Evolutionary conservation across 2,888 invertebrate genomes (phyloP).

Genomic region (Dione juno): DNA sequence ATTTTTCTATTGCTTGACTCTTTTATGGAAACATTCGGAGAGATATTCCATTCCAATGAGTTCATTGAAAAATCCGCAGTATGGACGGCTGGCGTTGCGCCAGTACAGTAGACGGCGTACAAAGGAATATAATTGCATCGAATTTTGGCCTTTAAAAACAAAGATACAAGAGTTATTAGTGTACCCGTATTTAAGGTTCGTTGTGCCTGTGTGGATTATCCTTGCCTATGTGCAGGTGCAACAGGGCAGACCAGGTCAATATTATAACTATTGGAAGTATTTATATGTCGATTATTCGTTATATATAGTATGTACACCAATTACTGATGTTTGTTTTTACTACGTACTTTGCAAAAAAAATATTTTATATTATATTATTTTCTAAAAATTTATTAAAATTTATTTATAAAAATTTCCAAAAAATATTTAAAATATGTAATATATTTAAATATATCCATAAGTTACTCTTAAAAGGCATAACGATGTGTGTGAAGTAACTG

Average conservation of each 20-base stretch:
- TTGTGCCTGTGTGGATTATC: constrained; percentile 65
- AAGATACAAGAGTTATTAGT: constrained; percentile 24
- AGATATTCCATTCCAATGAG: constrained; percentile 80
- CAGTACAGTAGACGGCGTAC: constrained; percentile 56
- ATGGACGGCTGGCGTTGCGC: constrained; percentile 75
- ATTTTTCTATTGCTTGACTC: constrained; percentile 74
- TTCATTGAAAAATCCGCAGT: constrained; percentile 83
- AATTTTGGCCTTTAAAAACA: constrained; percentile 37
- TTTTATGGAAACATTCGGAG: constrained; percentile 78
- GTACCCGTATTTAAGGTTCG: constrained; percentile 33
- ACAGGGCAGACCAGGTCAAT: constrained; percentile 47
- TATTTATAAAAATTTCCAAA: too few relatives aligned
- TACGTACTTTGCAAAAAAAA: too few relatives aligned
- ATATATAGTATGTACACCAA: constrained; percentile 27
- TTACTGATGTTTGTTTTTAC: constrained; percentile 16
- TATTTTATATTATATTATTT: too few relatives aligned
- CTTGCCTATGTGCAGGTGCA: constrained; percentile 73
- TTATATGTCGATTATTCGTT: constrained; percentile 32
- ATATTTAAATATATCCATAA: not conserved
- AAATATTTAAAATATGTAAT: too few relatives aligned
- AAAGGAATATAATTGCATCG: constrained; percentile 30
- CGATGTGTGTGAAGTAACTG: not conserved
- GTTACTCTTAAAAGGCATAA: not conserved
- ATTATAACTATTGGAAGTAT: constrained; percentile 36
- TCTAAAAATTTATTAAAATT: too few relatives aligned